Evolutionary conservation across 2,797 vertebrate species (phyloP).

Genomic region (Distichodus sexfasciatus): DNA sequence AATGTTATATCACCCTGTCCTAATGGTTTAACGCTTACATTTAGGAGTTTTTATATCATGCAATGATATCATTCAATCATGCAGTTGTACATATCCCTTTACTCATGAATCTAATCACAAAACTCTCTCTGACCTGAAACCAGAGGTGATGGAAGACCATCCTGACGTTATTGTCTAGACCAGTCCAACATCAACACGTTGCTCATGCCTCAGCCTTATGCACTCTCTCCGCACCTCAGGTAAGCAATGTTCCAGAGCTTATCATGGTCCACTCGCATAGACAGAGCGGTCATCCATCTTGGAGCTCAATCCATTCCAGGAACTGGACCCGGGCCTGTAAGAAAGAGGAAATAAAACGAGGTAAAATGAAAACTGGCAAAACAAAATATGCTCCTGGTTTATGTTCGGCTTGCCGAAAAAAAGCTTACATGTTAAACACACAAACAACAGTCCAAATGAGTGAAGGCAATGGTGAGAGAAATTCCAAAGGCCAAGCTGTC

Average conservation of each 20-base stretch:
- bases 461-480: not conserved
- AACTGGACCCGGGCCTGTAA: not conserved
- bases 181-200: conserved; percentile 32
- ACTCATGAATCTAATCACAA: too few species aligned
- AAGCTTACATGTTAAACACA: not conserved
- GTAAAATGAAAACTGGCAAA: conserved; percentile 4
- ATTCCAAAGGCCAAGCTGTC: too few species aligned
- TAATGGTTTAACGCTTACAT: too few species aligned
- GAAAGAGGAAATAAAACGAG: conserved; percentile 20
- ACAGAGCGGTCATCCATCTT: conserved; percentile 41
- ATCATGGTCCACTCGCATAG: conserved; percentile 16
- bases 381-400: not conserved
- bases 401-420: not conserved
- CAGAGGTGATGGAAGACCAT: not conserved
- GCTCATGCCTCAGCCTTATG: not conserved
- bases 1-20: too few species aligned
- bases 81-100: too few species aligned
- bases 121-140: not conserved
- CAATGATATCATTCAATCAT: too few species aligned
- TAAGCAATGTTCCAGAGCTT: conserved; percentile 21
- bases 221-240: conserved; percentile 5
- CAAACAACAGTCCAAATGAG: not conserved
- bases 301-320: not conserved
- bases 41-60: too few species aligned
- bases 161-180: not conserved